Evolutionary conservation across 2,113 vertebrate genomes (phyloP).

Genomic region (Pangasianodon gigas): DNA sequence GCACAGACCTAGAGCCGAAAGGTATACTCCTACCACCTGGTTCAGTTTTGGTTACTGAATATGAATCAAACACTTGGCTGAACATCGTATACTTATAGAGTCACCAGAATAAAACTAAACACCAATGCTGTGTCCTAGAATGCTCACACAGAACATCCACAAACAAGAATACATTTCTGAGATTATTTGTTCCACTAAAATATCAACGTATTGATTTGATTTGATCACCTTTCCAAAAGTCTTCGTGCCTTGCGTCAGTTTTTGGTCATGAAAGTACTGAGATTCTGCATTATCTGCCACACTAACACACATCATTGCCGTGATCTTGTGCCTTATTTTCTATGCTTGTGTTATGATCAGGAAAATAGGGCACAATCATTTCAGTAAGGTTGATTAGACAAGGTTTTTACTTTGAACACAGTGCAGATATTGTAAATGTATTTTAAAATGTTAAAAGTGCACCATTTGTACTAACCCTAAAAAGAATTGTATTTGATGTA

Average conservation of each 20-base stretch:
- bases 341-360: background rate
- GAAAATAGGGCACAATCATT: background rate
- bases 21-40: background rate
- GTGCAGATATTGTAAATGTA: background rate
- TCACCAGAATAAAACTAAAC: background rate
- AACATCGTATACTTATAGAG: background rate
- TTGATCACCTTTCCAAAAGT: background rate
- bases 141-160: background rate
- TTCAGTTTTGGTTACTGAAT: background rate
- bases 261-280: background rate
- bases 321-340: background rate
- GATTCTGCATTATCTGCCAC: background rate
- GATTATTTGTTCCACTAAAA: background rate
- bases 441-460: background rate
- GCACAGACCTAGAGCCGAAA: background rate
- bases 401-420: background rate
- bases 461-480: background rate
- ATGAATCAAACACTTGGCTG: background rate
- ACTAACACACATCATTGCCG: background rate
- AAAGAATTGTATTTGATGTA: conserved; percentile 3
- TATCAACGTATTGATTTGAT: background rate
- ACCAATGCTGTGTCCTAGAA: background rate
- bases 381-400: background rate
- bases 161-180: background rate
- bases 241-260: background rate